Evolutionary conservation across 2,113 vertebrate species (phyloP), one percentile per base, ranked within the genome.

Genomic region (Trichechus manatus): DNA sequence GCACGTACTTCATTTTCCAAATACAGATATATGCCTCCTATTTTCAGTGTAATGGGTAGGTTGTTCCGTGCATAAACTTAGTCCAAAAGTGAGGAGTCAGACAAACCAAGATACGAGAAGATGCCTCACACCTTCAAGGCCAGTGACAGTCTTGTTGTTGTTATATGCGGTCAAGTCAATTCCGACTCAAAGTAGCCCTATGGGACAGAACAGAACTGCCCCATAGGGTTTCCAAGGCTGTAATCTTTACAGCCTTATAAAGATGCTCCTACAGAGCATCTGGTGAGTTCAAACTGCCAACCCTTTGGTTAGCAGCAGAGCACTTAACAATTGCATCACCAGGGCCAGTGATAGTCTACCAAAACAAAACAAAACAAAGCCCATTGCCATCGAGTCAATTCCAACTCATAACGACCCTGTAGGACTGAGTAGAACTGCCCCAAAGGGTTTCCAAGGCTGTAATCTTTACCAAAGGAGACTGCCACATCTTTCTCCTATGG

Each of bases 1-100:
- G 59, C 81, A 72, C 56, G 8, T 61, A 91, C 87, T 97, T 97
- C 96, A 83, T 97, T 96, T 96, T 88, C 94, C 89, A 92, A 96
- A 95, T 64, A 90, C 97, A 91, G 72, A 6, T 4, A 1, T 10
- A 94, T 59, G 79, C 59, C 74, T 97, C 93, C 77, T 95, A 75
- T 96, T 98, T 98, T 96, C 85, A 94, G 44, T 39, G 96, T 97
- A 96, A 96, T 78, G 23, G 0, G 13, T 27, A 4, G 0, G n/a
- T 93, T 78, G 39, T 77, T 89, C 70, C 31, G 13, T 70, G 3
- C 25, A n/a, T 83, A 42, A 8, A 13, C 93, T 94, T 88, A 66
- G 64, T 33, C 79, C 83, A 88, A 92, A 92, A 91, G 72, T 86
- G 85, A 92, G 91, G 63, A 97, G 94, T 96, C 94, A 97, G 97